Evolutionary conservation across 2,888 invertebrate genomes (phyloP).

Genomic region (Aleiodes testaceus): DNA sequence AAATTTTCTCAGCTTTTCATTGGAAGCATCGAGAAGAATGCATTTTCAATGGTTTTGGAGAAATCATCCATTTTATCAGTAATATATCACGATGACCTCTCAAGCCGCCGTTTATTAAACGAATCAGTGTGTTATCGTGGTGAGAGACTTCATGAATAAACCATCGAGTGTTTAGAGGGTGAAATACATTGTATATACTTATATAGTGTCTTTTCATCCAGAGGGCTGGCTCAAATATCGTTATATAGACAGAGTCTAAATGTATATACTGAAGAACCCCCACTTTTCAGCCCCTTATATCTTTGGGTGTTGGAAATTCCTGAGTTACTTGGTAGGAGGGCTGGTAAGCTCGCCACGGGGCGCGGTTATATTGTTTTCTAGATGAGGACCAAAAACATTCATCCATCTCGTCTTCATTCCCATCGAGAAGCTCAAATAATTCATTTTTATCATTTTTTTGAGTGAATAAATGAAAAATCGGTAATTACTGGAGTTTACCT

Average conservation of each 20-base stretch:
- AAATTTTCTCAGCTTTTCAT: no score
- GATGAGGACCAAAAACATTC: slow-evolving; percentile 68
- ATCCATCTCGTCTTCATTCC: slow-evolving; percentile 10
- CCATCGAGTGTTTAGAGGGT: slow-evolving; percentile 70
- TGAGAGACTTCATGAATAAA: slow-evolving; percentile 72
- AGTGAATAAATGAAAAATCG: no score
- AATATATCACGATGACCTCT: slow-evolving; percentile 10
- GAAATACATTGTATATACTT: slow-evolving; percentile 36
- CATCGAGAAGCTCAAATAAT: neutral
- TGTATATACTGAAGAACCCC: slow-evolving; percentile 3
- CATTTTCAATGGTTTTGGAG: no score
- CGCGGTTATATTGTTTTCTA: slow-evolving; percentile 72
- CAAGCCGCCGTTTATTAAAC: slow-evolving; percentile 69
- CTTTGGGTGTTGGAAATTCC: slow-evolving; percentile 48
- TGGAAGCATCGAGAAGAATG: no score
- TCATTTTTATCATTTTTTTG: neutral
- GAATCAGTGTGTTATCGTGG: slow-evolving; percentile 72
- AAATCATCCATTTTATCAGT: no score
- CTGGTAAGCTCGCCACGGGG: slow-evolving; percentile 69
- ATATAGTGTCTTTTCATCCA: slow-evolving; percentile 39
- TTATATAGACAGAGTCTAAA: slow-evolving; percentile 27
- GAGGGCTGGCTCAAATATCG: slow-evolving; percentile 51
- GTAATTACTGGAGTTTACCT: no score
- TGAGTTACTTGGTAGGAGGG: slow-evolving; percentile 53
- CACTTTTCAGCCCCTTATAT: neutral